These are phyloP conservation scores for Aelia acuminata DNA, from an alignment of 2,888 invertebrate genomes.

Conservation along the genomic window DNA sequence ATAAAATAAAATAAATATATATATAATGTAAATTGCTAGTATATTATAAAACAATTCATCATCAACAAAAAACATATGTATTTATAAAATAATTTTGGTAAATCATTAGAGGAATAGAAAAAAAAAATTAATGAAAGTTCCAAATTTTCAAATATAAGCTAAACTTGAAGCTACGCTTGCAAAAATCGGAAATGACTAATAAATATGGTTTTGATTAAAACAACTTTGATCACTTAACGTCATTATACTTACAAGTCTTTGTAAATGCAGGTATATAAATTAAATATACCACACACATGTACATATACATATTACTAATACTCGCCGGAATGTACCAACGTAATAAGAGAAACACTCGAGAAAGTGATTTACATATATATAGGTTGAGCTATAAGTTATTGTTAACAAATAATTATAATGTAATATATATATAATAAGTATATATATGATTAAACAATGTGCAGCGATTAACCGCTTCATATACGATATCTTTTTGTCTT, in stretches of 20 bases:
- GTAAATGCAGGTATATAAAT: slow-evolving; percentile 50
- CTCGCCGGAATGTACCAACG: slow-evolving; percentile 54
- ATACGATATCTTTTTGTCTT: neutral
- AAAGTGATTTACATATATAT: slow-evolving; percentile 23
- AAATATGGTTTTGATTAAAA: slow-evolving; percentile 59
- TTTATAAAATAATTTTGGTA: slow-evolving; percentile 56
- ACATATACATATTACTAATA: slow-evolving; percentile 33
- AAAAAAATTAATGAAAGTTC: slow-evolving; percentile 28
- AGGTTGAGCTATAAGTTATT: slow-evolving; percentile 49
- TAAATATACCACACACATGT: slow-evolving; percentile 39
- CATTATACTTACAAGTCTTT: slow-evolving; percentile 54
- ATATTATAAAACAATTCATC: slow-evolving; percentile 45
- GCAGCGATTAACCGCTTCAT: neutral
- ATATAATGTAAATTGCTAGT: slow-evolving; percentile 57
- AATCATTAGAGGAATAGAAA: neutral
- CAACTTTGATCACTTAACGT: slow-evolving; percentile 59
- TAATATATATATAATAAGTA: neutral
- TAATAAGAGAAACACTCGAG: slow-evolving; percentile 29
- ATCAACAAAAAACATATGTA: slow-evolving; percentile 56
- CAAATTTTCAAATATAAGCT: slow-evolving; percentile 41
- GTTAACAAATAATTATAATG: slow-evolving; percentile 43
- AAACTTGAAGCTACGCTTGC: slow-evolving; percentile 45
- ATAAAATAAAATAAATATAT: too few relatives aligned
- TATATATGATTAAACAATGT: slow-evolving; percentile 29
- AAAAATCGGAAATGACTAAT: slow-evolving; percentile 53